A percentile compares a stretch with the other conserved stretches of the same genome.
phyloP scores from a whole-genome alignment of 2,888 invertebrate species.

The Urechis unicinctus region DNA sequence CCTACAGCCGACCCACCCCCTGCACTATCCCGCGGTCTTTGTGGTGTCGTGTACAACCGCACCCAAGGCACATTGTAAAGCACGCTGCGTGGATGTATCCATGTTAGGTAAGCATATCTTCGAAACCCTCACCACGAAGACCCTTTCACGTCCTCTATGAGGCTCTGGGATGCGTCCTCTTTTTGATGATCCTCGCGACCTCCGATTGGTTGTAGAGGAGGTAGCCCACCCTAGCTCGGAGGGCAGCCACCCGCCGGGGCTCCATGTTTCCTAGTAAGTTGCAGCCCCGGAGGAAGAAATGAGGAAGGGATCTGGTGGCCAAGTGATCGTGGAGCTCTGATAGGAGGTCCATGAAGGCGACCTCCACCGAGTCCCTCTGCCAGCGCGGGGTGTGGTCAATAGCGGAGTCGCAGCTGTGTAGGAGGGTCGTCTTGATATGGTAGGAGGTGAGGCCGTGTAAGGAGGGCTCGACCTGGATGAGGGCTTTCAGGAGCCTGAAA shows the following conservation, averaged over 20 bases:
- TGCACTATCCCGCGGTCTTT: too few species aligned
- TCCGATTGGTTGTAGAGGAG: slow-evolving; percentile 8
- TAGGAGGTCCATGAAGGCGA: slow-evolving; percentile 28
- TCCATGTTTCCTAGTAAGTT: slow-evolving; percentile 27
- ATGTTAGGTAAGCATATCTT: too few species aligned
- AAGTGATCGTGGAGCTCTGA: slow-evolving; percentile 27
- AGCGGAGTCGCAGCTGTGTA: slow-evolving; percentile 34
- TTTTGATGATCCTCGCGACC: too few species aligned
- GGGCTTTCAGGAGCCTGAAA: slow-evolving; percentile 22
- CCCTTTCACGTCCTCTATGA: too few species aligned
- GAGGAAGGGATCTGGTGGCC: slow-evolving; percentile 25
- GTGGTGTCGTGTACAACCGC: too few species aligned
- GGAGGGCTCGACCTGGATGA: slow-evolving; percentile 25
- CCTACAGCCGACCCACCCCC: too few species aligned
- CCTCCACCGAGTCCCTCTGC: slow-evolving; percentile 31
- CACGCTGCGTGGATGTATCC: too few species aligned
- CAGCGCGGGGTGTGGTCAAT: slow-evolving; percentile 36
- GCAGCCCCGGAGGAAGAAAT: slow-evolving; percentile 32
- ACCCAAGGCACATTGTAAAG: too few species aligned
- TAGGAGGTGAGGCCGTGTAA: slow-evolving; percentile 26
- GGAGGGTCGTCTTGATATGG: slow-evolving; percentile 34
- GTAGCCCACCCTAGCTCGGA: slow-evolving; percentile 4
- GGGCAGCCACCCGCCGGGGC: slow-evolving; percentile 1
- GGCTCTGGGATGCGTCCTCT: too few species aligned
- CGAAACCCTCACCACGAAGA: too few species aligned